Percentiles rank a stretch among this genome's conserved stretches.
Evolutionary conservation across 2,113 vertebrate species (phyloP).

Genomic region (Hippocampus mohnikei): DNA sequence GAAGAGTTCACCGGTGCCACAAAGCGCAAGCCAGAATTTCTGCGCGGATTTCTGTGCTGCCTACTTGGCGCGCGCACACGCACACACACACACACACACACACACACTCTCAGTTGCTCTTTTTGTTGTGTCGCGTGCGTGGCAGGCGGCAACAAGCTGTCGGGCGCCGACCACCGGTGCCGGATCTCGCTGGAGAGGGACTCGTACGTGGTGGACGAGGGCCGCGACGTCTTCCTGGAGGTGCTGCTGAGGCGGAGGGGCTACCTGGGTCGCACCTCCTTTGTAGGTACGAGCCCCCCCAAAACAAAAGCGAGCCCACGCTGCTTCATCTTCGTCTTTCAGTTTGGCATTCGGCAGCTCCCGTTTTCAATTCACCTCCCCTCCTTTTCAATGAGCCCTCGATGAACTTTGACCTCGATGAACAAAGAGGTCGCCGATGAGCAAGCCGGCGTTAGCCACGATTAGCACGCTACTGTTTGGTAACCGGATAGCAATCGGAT

Average conservation of each 20-base stretch:
- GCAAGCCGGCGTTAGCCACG: background rate
- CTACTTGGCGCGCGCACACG: too few species aligned
- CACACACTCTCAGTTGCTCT: background rate
- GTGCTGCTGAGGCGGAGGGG: constrained; percentile 84
- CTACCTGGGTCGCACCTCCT: constrained; percentile 91
- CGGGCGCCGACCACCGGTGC: constrained; percentile 88
- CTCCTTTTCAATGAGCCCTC: background rate
- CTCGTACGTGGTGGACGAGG: constrained; percentile 86
- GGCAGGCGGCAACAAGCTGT: constrained; percentile 86
- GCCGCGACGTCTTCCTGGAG: constrained; percentile 80
- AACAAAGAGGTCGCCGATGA: too few species aligned
- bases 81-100: background rate
- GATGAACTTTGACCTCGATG: background rate
- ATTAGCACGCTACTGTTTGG: too few species aligned
- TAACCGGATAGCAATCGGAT: too few species aligned
- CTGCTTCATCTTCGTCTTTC: background rate
- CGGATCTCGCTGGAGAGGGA: constrained; percentile 92
- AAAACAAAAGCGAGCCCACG: background rate
- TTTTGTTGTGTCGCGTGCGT: too few species aligned
- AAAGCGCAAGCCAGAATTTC: background rate
- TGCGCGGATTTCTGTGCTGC: too few species aligned
- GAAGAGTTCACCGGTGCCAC: background rate
- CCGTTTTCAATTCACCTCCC: background rate
- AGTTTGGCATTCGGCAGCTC: background rate
- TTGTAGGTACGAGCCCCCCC: constrained; percentile 79